phyloP scores from a whole-genome alignment of 1,140 invertebrate genomes.

The Idris sp. region DNA sequence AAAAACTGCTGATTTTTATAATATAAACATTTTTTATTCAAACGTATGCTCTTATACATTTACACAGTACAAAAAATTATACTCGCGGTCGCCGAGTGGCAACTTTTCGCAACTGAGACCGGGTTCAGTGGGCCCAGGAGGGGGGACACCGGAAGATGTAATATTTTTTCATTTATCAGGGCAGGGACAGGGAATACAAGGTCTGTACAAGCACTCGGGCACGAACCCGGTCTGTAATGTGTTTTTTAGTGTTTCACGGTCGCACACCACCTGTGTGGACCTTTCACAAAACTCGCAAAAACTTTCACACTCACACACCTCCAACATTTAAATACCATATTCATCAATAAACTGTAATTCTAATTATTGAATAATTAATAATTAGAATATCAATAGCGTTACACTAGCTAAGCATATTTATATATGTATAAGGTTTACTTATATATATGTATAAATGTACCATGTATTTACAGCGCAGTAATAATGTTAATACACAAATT shows the following conservation, averaged over 20 bases:
- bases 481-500: conserved; percentile 75
- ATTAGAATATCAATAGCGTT: conserved; percentile 69
- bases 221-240: no score
- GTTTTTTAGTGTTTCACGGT: no score
- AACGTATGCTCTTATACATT: conserved; percentile 80
- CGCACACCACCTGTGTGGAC: no score
- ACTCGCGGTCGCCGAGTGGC: conserved; percentile 73
- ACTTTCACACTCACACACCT: conserved; percentile 50
- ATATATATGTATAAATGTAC: conserved; percentile 67
- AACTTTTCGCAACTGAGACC: conserved; percentile 74
- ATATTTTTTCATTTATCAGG: conserved; percentile 28
- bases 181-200: conserved; percentile 42
- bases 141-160: conserved; percentile 62
- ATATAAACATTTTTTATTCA: conserved; percentile 81
- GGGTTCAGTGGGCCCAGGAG: neutral
- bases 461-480: conserved; percentile 67
- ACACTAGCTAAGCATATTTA: conserved; percentile 73
- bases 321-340: conserved; percentile 78
- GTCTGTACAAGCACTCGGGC: conserved; percentile 70
- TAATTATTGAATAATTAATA: conserved; percentile 66
- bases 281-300: no score
- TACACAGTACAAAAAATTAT: conserved; percentile 81
- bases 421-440: conserved; percentile 67
- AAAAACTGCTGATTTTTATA: no score
- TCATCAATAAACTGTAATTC: conserved; percentile 70